These are phyloP conservation scores for Mayetiola destructor DNA, from an alignment of 2,888 invertebrate species.

Conservation along the genomic window DNA sequence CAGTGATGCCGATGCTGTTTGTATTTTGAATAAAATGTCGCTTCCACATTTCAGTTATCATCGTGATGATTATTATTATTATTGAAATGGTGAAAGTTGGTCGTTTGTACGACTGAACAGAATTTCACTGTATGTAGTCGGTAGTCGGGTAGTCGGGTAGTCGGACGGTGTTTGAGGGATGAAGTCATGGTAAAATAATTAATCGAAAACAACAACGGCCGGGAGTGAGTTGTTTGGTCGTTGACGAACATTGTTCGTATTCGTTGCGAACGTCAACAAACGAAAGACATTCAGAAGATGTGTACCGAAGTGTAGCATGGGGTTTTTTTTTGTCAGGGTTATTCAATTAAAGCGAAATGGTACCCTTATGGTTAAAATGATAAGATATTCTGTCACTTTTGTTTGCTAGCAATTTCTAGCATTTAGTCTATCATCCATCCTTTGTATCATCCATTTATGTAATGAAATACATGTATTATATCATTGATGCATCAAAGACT, in stretches of 20 bases:
- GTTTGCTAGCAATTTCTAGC: background rate
- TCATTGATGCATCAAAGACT: no score
- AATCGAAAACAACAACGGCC: background rate
- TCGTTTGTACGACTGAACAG: no score
- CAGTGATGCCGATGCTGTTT: no score
- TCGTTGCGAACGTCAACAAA: background rate
- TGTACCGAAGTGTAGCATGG: slow-evolving; percentile 16
- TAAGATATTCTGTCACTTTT: slow-evolving; percentile 16
- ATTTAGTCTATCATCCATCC: background rate
- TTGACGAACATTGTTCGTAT: background rate
- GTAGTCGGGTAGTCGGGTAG: background rate
- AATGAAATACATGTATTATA: no score
- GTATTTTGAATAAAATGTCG: no score
- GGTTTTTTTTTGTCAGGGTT: slow-evolving; percentile 17
- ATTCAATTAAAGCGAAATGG: slow-evolving; percentile 19
- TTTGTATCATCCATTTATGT: no score
- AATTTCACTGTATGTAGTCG: no score
- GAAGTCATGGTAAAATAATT: slow-evolving; percentile 5
- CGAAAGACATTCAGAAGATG: background rate
- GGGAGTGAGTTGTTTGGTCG: background rate
- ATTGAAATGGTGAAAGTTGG: no score
- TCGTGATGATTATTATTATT: no score
- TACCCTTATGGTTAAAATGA: slow-evolving; percentile 18
- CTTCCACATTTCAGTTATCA: no score
- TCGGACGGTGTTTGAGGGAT: background rate